Evolutionary conservation across 2,113 vertebrate species (phyloP), one percentile per base, ranked within the genome.

Genomic region (Macroglossus sobrinus): DNA sequence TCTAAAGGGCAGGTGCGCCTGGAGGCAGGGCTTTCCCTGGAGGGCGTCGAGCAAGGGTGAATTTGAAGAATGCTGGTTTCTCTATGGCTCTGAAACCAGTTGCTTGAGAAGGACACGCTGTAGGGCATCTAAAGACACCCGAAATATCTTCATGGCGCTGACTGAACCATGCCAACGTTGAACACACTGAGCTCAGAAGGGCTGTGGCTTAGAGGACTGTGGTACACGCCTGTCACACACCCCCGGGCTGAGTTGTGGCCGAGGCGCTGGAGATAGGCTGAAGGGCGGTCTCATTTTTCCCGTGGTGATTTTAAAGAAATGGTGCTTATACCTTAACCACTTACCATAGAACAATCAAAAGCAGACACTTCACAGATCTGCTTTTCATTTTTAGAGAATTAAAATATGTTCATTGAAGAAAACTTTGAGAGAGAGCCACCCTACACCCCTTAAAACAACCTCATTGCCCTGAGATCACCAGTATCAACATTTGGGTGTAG

Each of bases 81-180:
- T 4, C 3, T 3, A 0, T 24, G 47, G 1, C 16, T 45, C 0
- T 19, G 55, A 84, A 71, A 38, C 50, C 40, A 3, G 38, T 68
- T 33, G 2, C 38, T 35, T 55, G 40, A 18, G n/a, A 55, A 40
- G 71, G 69, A 33, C 12, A 21, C 71, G 16, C 69, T 57, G 45
- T 28, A 40, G 71, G 7, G 30, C 35, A 1, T 33, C 30, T 22
- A 35, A 45, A n/a, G 18, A 30, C 28, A 18, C n/a, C 35, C 3
- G 0, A 45, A 7, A 35, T 45, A 5, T 15, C 38, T 26, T 55
- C 50, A 43, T 38, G 61, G 35, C 4, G 0, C 28, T 63, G 3
- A 30, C 4, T 14, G 71, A 30, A 14, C 61, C 26, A 0, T 55
- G 45, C 24, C 11, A 4, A 4, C 4, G 0, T 7, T 18, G 30